Percentiles rank a stretch among this genome's conserved stretches.
Conservation (phyloP, 1,140 invertebrate species). For the Pseudomyrmex pallidus region DNA sequence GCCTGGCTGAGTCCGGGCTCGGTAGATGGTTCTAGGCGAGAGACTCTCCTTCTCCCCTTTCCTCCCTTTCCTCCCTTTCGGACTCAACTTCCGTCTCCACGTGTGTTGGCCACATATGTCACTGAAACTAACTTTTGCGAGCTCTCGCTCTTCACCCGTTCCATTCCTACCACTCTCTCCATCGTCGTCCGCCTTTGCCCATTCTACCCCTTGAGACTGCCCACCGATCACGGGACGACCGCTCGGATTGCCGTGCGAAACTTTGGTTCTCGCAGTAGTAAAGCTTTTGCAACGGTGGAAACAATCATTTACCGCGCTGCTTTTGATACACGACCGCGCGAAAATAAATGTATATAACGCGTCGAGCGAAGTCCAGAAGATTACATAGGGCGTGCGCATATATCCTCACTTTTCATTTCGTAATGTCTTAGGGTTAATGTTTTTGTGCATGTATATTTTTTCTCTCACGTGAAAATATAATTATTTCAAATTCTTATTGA, state of each 20-base stretch:
- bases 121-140: conserved; percentile 72
- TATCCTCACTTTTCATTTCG: neutral
- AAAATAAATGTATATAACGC: conserved; percentile 37
- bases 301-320: conserved; percentile 50
- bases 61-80: no score
- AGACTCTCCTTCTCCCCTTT: neutral
- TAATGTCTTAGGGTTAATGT: neutral
- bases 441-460: neutral
- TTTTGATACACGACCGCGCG: conserved; percentile 35
- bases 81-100: conserved; percentile 67
- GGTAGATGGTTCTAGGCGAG: conserved; percentile 45
- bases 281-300: conserved; percentile 39
- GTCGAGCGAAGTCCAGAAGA: neutral
- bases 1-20: conserved; percentile 10
- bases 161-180: conserved; percentile 6
- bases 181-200: conserved; percentile 4
- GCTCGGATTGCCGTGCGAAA: conserved; percentile 36
- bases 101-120: conserved; percentile 73
- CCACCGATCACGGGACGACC: conserved; percentile 65
- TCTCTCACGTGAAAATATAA: neutral
- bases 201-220: conserved; percentile 45
- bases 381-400: neutral
- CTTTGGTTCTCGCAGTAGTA: conserved; percentile 16
- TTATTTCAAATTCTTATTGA: neutral
- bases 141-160: conserved; percentile 31